Conservation (phyloP, 2,113 vertebrate species). For the Ahaetulla prasina region DNA sequence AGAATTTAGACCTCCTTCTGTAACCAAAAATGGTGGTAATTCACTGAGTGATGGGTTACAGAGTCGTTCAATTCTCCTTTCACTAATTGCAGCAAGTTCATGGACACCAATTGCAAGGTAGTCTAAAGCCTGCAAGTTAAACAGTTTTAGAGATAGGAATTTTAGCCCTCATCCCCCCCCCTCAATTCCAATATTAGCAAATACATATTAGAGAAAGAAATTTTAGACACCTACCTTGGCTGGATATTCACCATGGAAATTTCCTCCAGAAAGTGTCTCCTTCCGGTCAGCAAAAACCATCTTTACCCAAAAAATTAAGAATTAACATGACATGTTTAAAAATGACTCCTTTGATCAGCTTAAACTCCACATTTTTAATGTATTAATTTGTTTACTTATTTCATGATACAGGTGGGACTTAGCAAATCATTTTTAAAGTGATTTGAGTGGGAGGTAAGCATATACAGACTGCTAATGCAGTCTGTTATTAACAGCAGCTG, state of each 20-base stretch:
- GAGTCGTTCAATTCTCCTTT: slow-evolving; percentile 91
- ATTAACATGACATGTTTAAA: slow-evolving; percentile 6
- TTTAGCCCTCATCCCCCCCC: background rate
- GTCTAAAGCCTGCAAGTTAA: slow-evolving; percentile 77
- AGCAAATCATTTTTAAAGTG: background rate
- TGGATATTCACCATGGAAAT: slow-evolving; percentile 98
- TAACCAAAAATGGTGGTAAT: slow-evolving; percentile 92
- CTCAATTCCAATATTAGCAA: background rate
- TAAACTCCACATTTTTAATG: background rate
- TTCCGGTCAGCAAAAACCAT: slow-evolving; percentile 96
- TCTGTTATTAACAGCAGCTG: too few relatives aligned
- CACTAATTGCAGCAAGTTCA: slow-evolving; percentile 93
- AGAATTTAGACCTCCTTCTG: slow-evolving; percentile 95
- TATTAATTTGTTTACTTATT: background rate
- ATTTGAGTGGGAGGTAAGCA: background rate
- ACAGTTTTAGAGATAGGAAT: background rate
- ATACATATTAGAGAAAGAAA: background rate
- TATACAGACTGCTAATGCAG: too few relatives aligned
- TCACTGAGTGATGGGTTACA: slow-evolving; percentile 96
- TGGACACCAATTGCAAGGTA: slow-evolving; percentile 91
- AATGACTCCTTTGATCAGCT: background rate
- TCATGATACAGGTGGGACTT: background rate
- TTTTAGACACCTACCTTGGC: slow-evolving; percentile 71
- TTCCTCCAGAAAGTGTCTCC: slow-evolving; percentile 97
- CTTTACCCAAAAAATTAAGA: slow-evolving; percentile 72